phyloP scores from a whole-genome alignment of 2,888 invertebrate genomes.

The Neoscelio sp. region DNA sequence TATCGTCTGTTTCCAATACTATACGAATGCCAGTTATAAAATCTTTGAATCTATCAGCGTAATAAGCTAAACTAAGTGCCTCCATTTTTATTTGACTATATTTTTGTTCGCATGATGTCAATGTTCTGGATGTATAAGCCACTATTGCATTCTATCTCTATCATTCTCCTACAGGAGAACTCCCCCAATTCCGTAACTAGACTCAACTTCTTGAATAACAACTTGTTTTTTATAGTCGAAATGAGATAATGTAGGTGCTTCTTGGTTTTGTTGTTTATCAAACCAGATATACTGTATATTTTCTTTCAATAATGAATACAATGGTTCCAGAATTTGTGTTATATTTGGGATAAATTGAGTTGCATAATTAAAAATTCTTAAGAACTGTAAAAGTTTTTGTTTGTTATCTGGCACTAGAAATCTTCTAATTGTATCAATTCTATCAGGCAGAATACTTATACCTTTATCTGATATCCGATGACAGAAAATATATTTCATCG shows the following conservation, averaged over 20 bases:
- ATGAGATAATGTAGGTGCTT: slow-evolving; percentile 73
- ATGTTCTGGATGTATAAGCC: slow-evolving; percentile 75
- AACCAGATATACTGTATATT: slow-evolving; percentile 68
- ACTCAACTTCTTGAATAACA: slow-evolving; percentile 16
- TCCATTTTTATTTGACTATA: slow-evolving; percentile 80
- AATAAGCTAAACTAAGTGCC: slow-evolving; percentile 76
- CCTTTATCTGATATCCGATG: slow-evolving; percentile 68
- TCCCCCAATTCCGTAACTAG: slow-evolving; percentile 25
- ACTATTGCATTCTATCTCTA: slow-evolving; percentile 70
- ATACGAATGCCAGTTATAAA: slow-evolving; percentile 74
- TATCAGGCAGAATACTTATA: slow-evolving; percentile 63
- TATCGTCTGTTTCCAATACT: slow-evolving; percentile 77
- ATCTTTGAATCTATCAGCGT: slow-evolving; percentile 76
- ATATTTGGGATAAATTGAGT: slow-evolving; percentile 70
- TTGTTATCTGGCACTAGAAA: slow-evolving; percentile 69
- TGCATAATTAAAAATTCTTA: slow-evolving; percentile 69
- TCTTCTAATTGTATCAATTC: slow-evolving; percentile 61
- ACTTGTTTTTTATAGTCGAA: slow-evolving; percentile 62
- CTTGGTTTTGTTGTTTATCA: slow-evolving; percentile 61
- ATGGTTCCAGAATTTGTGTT: slow-evolving; percentile 66
- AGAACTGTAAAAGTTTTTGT: slow-evolving; percentile 66
- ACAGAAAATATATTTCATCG: slow-evolving; percentile 69
- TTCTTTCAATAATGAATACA: slow-evolving; percentile 69
- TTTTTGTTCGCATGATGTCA: slow-evolving; percentile 70
- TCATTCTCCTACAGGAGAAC: slow-evolving; percentile 42